phyloP scores from a whole-genome alignment of 2,888 invertebrate species.

The Agapetus fuscipes region DNA sequence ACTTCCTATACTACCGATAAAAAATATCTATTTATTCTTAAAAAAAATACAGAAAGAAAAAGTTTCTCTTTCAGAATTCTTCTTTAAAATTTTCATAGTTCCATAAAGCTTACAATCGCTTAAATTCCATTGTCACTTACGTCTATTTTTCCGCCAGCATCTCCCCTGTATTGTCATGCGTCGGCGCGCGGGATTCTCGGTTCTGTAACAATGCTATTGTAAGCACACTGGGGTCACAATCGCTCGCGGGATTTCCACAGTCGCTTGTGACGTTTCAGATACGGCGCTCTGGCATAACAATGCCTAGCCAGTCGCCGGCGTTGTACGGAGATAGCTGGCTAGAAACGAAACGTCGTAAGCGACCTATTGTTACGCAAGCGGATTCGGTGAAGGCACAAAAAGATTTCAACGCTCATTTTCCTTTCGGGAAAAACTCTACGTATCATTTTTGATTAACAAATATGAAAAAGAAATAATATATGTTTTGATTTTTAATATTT shows the following conservation, averaged over 20 bases:
- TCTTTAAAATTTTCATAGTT: no score
- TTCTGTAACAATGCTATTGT: neutral
- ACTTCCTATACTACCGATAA: no score
- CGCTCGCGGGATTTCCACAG: neutral
- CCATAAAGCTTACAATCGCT: no score
- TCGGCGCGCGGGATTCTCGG: neutral
- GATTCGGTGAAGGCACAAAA: neutral
- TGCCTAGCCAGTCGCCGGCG: slow-evolving; percentile 13
- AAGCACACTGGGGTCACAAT: neutral
- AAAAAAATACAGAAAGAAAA: no score
- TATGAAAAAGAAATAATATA: no score
- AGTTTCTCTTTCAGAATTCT: no score
- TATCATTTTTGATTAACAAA: neutral
- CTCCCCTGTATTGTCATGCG: slow-evolving; percentile 8
- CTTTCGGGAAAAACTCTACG: neutral
- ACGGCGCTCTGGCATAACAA: slow-evolving; percentile 8
- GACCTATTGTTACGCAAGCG: slow-evolving; percentile 4
- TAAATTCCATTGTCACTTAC: slow-evolving; percentile 2
- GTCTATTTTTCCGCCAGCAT: neutral
- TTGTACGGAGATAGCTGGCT: neutral
- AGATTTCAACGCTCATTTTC: neutral
- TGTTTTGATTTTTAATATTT: no score
- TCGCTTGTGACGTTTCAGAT: slow-evolving; percentile 4
- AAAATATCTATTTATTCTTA: no score
- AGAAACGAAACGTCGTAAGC: slow-evolving; percentile 8